Conservation (phyloP, 2,113 vertebrate species). For the Oncorhynchus gorbuscha region DNA sequence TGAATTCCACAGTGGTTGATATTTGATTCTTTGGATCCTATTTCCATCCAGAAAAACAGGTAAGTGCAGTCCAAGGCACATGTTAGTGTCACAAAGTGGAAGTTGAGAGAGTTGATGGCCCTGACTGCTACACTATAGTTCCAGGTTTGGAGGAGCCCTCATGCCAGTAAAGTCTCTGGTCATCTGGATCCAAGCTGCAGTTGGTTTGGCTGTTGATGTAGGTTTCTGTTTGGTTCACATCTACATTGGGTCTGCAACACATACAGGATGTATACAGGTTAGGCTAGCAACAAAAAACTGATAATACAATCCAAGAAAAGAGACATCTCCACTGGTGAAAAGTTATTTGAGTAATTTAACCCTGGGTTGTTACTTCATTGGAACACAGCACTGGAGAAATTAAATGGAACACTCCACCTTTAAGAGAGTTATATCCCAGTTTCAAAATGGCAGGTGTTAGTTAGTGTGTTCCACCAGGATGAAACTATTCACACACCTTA, state of each 20-base stretch:
- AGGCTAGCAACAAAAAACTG: conserved; percentile 6
- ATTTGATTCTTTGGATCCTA: conserved; percentile 56
- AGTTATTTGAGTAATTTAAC: conserved; percentile 47
- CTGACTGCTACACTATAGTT: conserved; percentile 85
- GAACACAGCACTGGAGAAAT: not conserved
- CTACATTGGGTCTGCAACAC: conserved; percentile 77
- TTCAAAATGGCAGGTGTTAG: not conserved
- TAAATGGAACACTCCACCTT: not conserved
- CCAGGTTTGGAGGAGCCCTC: conserved; percentile 93
- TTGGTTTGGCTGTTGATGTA: conserved; percentile 66
- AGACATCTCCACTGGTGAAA: not conserved
- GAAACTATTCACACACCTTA: conserved; percentile 57
- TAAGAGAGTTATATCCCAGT: not conserved
- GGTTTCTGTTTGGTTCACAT: conserved; percentile 71
- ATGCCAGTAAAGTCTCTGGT: conserved; percentile 88
- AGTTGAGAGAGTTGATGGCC: no score
- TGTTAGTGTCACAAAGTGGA: conserved; percentile 45
- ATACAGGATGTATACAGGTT: conserved; percentile 33
- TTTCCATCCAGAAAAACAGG: conserved; percentile 30
- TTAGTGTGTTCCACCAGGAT: conserved; percentile 35
- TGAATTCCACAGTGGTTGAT: conserved; percentile 38
- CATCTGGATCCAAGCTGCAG: conserved; percentile 69
- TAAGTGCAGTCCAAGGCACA: conserved; percentile 83
- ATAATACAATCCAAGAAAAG: not conserved
- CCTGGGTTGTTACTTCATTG: conserved; percentile 25